Evolutionary conservation across 2,113 vertebrate species (phyloP).

Genomic region (Ptychochromis oligacanthus): DNA sequence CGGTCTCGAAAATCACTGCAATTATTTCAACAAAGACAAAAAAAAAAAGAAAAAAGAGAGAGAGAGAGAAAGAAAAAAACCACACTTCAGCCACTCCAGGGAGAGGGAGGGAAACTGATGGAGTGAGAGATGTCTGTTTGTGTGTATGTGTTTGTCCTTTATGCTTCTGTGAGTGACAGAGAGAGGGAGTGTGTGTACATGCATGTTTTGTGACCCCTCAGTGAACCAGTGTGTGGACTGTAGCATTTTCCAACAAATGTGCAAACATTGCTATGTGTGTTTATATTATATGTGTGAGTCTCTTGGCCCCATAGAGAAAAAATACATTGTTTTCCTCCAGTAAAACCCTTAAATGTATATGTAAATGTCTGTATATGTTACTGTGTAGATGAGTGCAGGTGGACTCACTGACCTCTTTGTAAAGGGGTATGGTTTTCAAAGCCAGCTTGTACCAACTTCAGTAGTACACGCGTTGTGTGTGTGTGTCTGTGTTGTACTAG

Average conservation of each 20-base stretch:
- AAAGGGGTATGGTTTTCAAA: slow-evolving; percentile 25
- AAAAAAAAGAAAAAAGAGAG: not conserved
- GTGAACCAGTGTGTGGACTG: slow-evolving; percentile 57
- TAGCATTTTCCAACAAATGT: not conserved
- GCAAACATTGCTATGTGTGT: not conserved
- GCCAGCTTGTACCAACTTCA: slow-evolving; percentile 8
- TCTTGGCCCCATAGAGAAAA: slow-evolving; percentile 20
- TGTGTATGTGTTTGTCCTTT: slow-evolving; percentile 9
- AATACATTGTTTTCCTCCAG: not conserved
- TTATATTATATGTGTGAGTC: not conserved
- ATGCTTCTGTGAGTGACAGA: slow-evolving; percentile 19
- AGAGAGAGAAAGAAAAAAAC: not conserved
- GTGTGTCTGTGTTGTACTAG: not conserved
- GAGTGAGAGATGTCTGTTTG: not conserved
- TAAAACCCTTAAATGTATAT: not conserved
- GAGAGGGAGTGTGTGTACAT: not conserved
- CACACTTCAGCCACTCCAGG: slow-evolving; percentile 53
- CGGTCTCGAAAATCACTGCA: slow-evolving; percentile 77
- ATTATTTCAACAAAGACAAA: slow-evolving; percentile 79
- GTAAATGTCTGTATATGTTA: slow-evolving; percentile 1
- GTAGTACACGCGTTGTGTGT: not conserved
- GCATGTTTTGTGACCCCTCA: slow-evolving; percentile 52
- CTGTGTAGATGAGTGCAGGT: slow-evolving; percentile 37
- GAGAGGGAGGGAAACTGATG: slow-evolving; percentile 1
- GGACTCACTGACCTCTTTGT: slow-evolving; percentile 54